Evolutionary conservation across 2,113 vertebrate species (phyloP).

Genomic region (Urocolius indicus): DNA sequence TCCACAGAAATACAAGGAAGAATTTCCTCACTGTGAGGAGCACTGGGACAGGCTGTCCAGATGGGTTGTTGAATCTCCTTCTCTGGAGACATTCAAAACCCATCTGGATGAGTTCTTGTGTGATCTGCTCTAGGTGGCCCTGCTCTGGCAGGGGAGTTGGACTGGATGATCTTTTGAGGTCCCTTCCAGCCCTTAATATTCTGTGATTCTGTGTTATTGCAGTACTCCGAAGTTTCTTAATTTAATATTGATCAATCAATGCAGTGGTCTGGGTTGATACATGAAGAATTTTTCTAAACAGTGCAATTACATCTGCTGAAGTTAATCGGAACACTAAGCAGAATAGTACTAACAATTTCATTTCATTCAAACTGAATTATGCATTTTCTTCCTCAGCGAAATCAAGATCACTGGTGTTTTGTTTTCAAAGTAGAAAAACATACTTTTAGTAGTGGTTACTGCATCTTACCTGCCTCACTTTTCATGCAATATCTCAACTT

Average conservation of each 20-base stretch:
- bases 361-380: neutral
- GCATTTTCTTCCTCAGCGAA: neutral
- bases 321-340: neutral
- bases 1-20: too few relatives aligned
- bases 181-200: too few relatives aligned
- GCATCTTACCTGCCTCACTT: neutral
- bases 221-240: neutral
- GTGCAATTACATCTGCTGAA: neutral
- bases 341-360: neutral
- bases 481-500: neutral
- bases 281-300: neutral
- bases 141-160: too few relatives aligned
- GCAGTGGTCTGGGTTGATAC: neutral
- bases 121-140: too few relatives aligned
- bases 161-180: too few relatives aligned
- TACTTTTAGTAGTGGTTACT: neutral
- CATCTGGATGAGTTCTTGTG: too few relatives aligned
- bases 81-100: too few relatives aligned
- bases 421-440: neutral
- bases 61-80: too few relatives aligned
- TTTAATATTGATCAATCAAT: neutral
- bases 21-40: too few relatives aligned
- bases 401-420: neutral
- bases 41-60: too few relatives aligned
- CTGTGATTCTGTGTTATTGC: neutral